Conservation (phyloP, 1,140 invertebrate genomes). For the Ooceraea biroi region DNA sequence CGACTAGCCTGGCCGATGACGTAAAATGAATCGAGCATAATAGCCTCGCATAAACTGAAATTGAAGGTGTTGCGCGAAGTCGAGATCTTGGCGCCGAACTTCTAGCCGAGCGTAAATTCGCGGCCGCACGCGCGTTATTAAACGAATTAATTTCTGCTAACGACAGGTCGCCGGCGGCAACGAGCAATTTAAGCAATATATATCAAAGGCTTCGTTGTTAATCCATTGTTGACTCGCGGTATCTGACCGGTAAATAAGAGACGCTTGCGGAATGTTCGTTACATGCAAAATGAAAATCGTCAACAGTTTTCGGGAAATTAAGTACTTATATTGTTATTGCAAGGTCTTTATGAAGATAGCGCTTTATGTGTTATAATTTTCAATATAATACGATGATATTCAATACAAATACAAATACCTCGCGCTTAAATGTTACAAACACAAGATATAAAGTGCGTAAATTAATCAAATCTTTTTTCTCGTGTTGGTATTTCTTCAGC, state of each 20-base stretch:
- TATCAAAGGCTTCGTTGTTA: slow-evolving; percentile 36
- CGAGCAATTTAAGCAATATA: slow-evolving; percentile 24
- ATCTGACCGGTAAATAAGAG: background rate
- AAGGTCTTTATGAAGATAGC: background rate
- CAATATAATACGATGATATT: too few relatives aligned
- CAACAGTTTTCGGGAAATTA: background rate
- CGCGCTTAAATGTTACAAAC: too few relatives aligned
- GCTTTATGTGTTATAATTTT: background rate
- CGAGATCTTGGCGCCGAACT: slow-evolving; percentile 61
- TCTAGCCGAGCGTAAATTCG: slow-evolving; percentile 35
- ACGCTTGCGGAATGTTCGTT: background rate
- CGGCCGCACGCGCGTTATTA: slow-evolving; percentile 38
- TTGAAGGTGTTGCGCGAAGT: slow-evolving; percentile 71
- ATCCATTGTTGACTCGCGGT: background rate
- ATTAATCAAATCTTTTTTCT: too few relatives aligned
- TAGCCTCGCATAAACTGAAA: slow-evolving; percentile 69
- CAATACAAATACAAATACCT: too few relatives aligned
- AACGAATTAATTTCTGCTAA: slow-evolving; percentile 62
- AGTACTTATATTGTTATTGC: slow-evolving; percentile 4
- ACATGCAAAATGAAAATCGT: background rate
- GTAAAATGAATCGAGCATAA: slow-evolving; percentile 69
- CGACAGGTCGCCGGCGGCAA: slow-evolving; percentile 26
- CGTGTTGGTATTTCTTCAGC: background rate
- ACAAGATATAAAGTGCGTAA: too few relatives aligned
- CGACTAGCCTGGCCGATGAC: slow-evolving; percentile 1